Evolutionary conservation across 2,888 invertebrate genomes (phyloP).

Genomic region (Dioctria rufipes): DNA sequence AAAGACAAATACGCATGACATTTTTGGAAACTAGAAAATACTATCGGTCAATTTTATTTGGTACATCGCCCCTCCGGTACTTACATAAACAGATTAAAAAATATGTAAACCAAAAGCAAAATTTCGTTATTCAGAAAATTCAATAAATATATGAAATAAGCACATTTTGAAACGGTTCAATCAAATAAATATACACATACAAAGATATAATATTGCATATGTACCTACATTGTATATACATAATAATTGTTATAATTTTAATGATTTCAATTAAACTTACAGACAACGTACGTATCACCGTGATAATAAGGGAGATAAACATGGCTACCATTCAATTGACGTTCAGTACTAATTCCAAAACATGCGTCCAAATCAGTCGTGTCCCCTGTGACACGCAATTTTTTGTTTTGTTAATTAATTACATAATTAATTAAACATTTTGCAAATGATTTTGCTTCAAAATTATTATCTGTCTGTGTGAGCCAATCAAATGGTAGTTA

Average conservation of each 20-base stretch:
- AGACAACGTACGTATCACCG: slow-evolving; percentile 83
- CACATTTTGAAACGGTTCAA: background rate
- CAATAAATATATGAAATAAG: background rate
- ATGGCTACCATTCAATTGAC: slow-evolving; percentile 83
- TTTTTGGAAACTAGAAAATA: background rate
- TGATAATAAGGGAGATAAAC: slow-evolving; percentile 89
- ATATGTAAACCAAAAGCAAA: background rate
- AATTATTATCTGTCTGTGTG: slow-evolving; percentile 44
- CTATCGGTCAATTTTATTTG: too few species aligned
- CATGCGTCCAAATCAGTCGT: slow-evolving; percentile 70
- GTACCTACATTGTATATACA: background rate
- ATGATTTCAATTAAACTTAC: slow-evolving; percentile 76
- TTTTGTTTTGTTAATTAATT: background rate
- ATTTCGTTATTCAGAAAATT: background rate
- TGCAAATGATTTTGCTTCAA: slow-evolving; percentile 12
- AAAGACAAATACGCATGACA: background rate
- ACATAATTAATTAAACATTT: too few species aligned
- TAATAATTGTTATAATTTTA: slow-evolving; percentile 13
- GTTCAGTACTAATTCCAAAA: slow-evolving; percentile 77
- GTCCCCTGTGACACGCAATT: slow-evolving; percentile 65
- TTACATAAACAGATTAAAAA: too few species aligned
- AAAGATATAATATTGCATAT: background rate
- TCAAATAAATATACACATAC: background rate
- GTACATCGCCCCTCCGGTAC: too few species aligned
- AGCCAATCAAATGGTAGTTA: slow-evolving; percentile 59